These are phyloP conservation scores for Dendroctonus valens DNA, from an alignment of 1,140 invertebrate genomes.

Conservation along the genomic window DNA sequence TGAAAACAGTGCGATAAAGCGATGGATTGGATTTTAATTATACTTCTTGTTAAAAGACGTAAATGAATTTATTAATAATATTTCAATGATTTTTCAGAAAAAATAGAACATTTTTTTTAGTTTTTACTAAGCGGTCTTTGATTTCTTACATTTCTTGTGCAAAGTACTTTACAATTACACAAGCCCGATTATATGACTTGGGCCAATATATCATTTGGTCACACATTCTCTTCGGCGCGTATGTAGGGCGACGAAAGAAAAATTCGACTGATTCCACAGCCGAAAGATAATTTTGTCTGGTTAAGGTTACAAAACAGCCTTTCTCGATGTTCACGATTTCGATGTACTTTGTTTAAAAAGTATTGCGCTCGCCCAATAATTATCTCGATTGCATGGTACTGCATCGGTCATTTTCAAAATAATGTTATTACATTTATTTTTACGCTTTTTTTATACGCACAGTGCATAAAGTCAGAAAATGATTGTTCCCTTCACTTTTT, in stretches of 20 bases:
- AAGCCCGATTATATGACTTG: conserved; percentile 28
- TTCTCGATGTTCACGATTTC: conserved; percentile 29
- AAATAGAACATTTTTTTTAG: too few species aligned
- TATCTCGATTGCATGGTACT: conserved; percentile 23
- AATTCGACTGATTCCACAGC: conserved; percentile 24
- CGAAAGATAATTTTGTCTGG: conserved; percentile 30
- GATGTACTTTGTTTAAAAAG: conserved; percentile 22
- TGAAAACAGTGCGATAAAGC: too few species aligned
- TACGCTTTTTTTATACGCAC: conserved; percentile 9
- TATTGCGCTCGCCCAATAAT: conserved; percentile 21
- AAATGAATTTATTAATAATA: too few species aligned
- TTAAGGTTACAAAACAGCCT: conserved; percentile 32
- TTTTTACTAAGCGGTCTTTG: background rate
- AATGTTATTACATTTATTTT: conserved; percentile 26
- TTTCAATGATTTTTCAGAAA: too few species aligned
- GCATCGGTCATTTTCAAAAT: conserved; percentile 25
- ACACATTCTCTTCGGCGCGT: conserved; percentile 25
- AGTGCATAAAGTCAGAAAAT: background rate
- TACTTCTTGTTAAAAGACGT: too few species aligned
- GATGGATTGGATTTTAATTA: too few species aligned
- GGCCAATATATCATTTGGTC: conserved; percentile 28
- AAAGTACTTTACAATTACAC: conserved; percentile 19
- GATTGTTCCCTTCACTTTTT: conserved; percentile 26
- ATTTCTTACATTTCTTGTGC: conserved; percentile 2
- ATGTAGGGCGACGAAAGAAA: conserved; percentile 33